Evolutionary conservation across 2,797 vertebrate species (phyloP), one percentile per base, ranked within the genome.

Genomic region (Alfaro cultratus): DNA sequence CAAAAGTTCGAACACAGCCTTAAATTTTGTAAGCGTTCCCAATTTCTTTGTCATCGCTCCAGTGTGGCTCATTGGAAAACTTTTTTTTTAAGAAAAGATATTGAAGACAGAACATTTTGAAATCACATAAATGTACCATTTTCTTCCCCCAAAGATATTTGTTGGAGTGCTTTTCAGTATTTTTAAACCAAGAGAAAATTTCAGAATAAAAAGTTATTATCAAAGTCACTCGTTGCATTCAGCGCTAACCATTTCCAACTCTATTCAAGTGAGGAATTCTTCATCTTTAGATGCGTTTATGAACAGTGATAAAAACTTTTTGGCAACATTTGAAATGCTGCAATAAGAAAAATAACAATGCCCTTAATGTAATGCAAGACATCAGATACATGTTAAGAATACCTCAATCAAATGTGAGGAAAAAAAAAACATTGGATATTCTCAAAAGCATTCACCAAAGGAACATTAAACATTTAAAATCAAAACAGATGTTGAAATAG

Each of bases 1-100:
- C 45, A 57, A 73, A 79, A 83, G 82, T 77, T 71, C n/a, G 78
- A 62, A 8, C 10, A 62, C 72, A 80, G 71, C 67, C 68, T 45
- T 3, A 60, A 8, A 82, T 86, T 79, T 60, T 45, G 23, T 53
- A 41, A 74, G 78, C 75, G 73, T 55, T 67, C 34, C 1, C 71
- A 34, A 57, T 77, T 71, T 41, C 77, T 11, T 57, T 53, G 36
- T 36, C 31, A 21, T 46, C 45, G 16, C 55, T 21, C 23, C 12
- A 5, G 46, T 10, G 26, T 13, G 43, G 75, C 41, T 80, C 62
- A 41, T 64, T n/a, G 55, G 7, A 75, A 57, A 26, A 51, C 49
- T 51, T 46, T 46, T 1, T 49, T 75, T 26, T 45, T 26, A 21
- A 64, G 46, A 76, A 60, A 64, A 29, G 16, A 60, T 45, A 45